A percentile compares a stretch with the other conserved stretches of the same genome.
phyloP scores from a whole-genome alignment of 1,140 invertebrate genomes.

The Zophobas morio region DNA sequence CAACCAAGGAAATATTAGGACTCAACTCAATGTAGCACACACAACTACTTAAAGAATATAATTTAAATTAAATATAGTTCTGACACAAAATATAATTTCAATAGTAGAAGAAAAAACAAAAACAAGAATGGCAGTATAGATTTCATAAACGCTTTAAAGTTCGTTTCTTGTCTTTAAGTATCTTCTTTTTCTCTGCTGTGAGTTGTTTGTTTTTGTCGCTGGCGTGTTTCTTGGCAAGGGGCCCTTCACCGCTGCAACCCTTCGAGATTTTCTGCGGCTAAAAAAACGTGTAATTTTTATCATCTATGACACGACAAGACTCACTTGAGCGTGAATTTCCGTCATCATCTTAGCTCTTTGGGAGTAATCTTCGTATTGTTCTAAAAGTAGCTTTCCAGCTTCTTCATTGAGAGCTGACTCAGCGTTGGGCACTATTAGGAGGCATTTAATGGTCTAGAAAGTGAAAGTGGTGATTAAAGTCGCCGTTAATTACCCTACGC shows the following conservation, averaged over 20 bases:
- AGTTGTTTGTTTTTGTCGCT: conserved; percentile 81
- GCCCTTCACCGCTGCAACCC: conserved; percentile 74
- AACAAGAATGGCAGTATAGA: conserved; percentile 43
- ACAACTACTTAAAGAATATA: conserved; percentile 3
- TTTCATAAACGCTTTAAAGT: conserved; percentile 90
- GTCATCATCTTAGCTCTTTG: conserved; percentile 94
- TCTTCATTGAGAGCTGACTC: conserved; percentile 96
- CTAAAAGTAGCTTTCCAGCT: conserved; percentile 91
- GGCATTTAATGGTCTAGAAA: conserved; percentile 89
- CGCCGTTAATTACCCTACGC: conserved; percentile 60
- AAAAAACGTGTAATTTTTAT: conserved; percentile 53
- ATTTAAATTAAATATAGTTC: conserved; percentile 38
- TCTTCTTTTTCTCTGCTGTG: conserved; percentile 82
- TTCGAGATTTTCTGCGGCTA: conserved; percentile 68
- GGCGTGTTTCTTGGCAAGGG: conserved; percentile 87
- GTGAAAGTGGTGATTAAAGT: too few species aligned
- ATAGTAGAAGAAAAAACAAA: conserved; percentile 46
- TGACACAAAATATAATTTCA: conserved; percentile 31
- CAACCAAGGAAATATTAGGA: background rate
- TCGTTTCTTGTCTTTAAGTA: conserved; percentile 88
- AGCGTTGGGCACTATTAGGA: conserved; percentile 94
- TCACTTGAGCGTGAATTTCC: conserved; percentile 90
- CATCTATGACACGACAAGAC: conserved; percentile 38
- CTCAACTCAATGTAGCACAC: conserved; percentile 32
- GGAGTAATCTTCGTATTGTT: conserved; percentile 93